Evolutionary conservation across 2,888 invertebrate species (phyloP).

Genomic region (Tinea pellionella): DNA sequence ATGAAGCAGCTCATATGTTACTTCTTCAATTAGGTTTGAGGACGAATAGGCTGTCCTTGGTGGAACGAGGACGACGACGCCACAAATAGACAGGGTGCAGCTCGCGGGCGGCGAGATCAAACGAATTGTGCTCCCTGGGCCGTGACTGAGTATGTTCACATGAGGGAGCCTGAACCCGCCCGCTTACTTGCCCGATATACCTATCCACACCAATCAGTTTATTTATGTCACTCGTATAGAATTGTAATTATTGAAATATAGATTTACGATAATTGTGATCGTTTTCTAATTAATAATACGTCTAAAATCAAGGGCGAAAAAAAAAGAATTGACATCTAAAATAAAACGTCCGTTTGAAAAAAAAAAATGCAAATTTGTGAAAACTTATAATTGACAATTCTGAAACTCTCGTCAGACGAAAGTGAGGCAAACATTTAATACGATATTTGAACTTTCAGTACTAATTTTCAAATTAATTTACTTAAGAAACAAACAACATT

Average conservation of each 20-base stretch:
- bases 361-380: slow-evolving; percentile 22
- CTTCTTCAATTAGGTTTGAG: not conserved
- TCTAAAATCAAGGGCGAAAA: not conserved
- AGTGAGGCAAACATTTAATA: not conserved
- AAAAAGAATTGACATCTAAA: not conserved
- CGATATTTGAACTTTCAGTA: not conserved
- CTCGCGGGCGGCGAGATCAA: slow-evolving; percentile 58
- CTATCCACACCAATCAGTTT: slow-evolving; percentile 1
- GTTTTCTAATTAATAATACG: no score
- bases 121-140: slow-evolving; percentile 62
- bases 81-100: slow-evolving; percentile 51
- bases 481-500: not conserved
- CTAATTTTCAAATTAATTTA: slow-evolving; percentile 1
- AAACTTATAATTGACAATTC: slow-evolving; percentile 38
- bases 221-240: not conserved
- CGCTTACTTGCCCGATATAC: slow-evolving; percentile 19
- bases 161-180: slow-evolving; percentile 43
- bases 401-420: slow-evolving; percentile 20
- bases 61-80: slow-evolving; percentile 22
- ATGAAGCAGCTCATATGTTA: not conserved
- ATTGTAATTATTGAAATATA: not conserved
- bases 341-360: not conserved
- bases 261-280: not conserved
- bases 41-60: slow-evolving; percentile 30
- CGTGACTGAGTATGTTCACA: slow-evolving; percentile 54